phyloP scores from a whole-genome alignment of 2,113 vertebrate genomes.

The Ictidomys tridecemlineatus region DNA sequence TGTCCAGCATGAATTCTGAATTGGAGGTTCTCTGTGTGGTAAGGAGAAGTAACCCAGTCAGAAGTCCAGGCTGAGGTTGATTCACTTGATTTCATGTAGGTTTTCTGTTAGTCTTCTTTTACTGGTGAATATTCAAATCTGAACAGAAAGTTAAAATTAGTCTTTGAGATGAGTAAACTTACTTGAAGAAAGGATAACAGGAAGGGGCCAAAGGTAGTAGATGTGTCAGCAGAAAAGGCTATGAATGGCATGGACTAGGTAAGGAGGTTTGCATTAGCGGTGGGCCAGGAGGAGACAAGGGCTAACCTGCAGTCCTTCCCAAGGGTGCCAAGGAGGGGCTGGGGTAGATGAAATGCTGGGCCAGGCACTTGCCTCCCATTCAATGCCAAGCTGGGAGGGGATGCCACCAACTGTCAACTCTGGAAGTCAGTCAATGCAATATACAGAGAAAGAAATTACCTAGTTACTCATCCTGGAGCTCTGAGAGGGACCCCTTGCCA shows the following conservation, averaged over 20 bases:
- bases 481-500: neutral
- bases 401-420: neutral
- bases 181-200: conserved; percentile 51
- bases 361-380: neutral
- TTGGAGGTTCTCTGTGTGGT: neutral
- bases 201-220: neutral
- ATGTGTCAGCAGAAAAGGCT: neutral
- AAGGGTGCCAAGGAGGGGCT: neutral
- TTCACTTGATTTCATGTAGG: conserved; percentile 51
- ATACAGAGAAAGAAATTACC: neutral
- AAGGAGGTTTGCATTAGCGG: neutral
- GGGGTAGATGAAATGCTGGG: neutral
- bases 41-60: neutral
- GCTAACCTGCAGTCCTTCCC: neutral
- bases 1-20: neutral
- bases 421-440: neutral
- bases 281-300: neutral
- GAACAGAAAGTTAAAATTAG: conserved; percentile 61
- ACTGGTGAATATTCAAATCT: conserved; percentile 51
- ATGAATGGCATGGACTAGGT: neutral
- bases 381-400: neutral
- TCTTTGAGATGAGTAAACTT: neutral
- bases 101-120: conserved; percentile 61
- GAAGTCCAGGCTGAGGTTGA: neutral
- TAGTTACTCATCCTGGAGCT: neutral